Conservation (phyloP, 2,888 invertebrate species). For the Antheraea yamamai region DNA sequence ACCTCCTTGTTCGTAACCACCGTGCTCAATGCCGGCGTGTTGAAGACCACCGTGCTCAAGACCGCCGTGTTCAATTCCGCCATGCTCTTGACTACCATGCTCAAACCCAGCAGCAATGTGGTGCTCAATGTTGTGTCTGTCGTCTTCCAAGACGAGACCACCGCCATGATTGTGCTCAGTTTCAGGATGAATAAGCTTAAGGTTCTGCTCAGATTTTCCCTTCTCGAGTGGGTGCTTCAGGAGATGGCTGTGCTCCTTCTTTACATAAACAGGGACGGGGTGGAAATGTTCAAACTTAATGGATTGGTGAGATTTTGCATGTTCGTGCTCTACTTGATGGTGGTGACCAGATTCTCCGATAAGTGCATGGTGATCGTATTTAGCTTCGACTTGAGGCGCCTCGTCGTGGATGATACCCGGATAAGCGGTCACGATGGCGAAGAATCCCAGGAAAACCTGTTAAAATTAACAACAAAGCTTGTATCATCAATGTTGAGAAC, state of each 20-base stretch:
- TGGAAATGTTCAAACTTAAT: conserved; percentile 87
- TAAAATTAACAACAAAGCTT: conserved; percentile 28
- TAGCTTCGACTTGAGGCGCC: conserved; percentile 63
- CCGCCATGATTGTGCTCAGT: conserved; percentile 82
- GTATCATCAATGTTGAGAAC: background rate
- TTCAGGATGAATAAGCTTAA: conserved; percentile 84
- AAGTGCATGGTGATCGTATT: conserved; percentile 64
- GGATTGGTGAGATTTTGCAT: conserved; percentile 86
- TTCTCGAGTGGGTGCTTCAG: conserved; percentile 85
- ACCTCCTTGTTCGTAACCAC: conserved; percentile 29
- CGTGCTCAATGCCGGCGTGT: conserved; percentile 31
- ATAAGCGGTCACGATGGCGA: conserved; percentile 71
- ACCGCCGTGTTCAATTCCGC: conserved; percentile 49
- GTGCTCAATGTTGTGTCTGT: conserved; percentile 72
- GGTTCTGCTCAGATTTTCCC: conserved; percentile 82
- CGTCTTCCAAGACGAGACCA: conserved; percentile 83
- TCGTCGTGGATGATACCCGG: conserved; percentile 75
- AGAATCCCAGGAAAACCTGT: conserved; percentile 76
- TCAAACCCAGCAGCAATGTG: conserved; percentile 51
- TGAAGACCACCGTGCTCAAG: conserved; percentile 38
- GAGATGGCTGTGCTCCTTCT: conserved; percentile 85
- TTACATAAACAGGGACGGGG: conserved; percentile 86
- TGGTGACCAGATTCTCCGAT: conserved; percentile 80
- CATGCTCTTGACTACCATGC: conserved; percentile 47
- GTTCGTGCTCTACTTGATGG: conserved; percentile 84